Conservation (phyloP, 2,113 vertebrate genomes). For the Saccopteryx bilineata region DNA sequence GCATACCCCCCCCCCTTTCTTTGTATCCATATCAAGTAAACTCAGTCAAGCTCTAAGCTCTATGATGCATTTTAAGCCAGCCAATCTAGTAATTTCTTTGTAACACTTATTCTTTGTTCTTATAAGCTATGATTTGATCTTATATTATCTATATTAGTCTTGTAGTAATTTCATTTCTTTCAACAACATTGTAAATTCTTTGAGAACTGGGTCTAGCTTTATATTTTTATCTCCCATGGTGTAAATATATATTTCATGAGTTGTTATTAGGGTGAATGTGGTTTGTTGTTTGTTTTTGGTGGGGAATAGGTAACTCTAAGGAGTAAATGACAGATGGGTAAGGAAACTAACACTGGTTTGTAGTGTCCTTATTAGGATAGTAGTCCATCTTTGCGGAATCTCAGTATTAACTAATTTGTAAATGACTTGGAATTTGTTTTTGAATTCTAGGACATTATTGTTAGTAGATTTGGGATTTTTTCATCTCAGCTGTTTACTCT, state of each 20-base stretch:
- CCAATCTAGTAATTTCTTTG: constrained; percentile 32
- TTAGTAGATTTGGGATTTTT: constrained; percentile 13
- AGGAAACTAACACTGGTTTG: background rate
- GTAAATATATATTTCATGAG: background rate
- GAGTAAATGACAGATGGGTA: background rate
- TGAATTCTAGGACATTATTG: background rate
- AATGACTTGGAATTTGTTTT: constrained; percentile 15
- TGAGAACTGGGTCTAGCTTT: background rate
- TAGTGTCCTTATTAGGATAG: background rate
- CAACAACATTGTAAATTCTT: constrained; percentile 23
- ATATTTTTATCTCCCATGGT: background rate
- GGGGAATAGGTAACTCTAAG: background rate
- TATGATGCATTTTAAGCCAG: background rate
- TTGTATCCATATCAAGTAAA: background rate
- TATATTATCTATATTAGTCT: background rate
- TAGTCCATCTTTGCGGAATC: background rate
- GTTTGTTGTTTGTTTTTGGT: constrained; percentile 11
- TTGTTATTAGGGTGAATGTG: background rate
- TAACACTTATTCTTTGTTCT: constrained; percentile 47
- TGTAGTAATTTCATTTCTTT: constrained; percentile 15
- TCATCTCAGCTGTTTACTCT: constrained; percentile 17
- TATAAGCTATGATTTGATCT: constrained; percentile 1
- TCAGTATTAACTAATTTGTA: constrained; percentile 42
- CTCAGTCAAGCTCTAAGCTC: background rate
- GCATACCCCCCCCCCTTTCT: background rate